Percentiles rank a stretch among this genome's conserved stretches.
Evolutionary conservation across 1,140 invertebrate species (phyloP).

Genomic region (Holcopasites calliopsidis): DNA sequence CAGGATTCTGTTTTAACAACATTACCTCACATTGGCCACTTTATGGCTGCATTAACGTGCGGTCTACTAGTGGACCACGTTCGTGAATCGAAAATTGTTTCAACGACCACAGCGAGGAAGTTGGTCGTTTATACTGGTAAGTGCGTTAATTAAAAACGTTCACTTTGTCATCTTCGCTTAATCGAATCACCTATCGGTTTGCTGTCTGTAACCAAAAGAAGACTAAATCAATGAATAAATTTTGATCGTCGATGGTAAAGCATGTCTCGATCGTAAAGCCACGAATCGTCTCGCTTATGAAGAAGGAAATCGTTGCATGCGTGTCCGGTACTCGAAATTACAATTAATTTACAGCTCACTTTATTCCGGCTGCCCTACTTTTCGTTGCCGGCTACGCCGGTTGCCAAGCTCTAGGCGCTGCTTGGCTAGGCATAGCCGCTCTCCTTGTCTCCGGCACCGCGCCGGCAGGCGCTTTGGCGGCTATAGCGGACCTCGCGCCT

Average conservation of each 20-base stretch:
- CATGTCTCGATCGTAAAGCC: no score
- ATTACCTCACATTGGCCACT: slow-evolving; percentile 82
- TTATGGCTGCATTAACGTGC: slow-evolving; percentile 81
- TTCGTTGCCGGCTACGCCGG: slow-evolving; percentile 83
- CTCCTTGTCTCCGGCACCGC: slow-evolving; percentile 81
- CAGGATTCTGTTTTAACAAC: slow-evolving; percentile 82
- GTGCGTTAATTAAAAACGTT: slow-evolving; percentile 4
- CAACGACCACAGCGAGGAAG: slow-evolving; percentile 82
- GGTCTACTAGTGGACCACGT: slow-evolving; percentile 82
- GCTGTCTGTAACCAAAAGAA: no score
- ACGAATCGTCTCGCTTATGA: no score
- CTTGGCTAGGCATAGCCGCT: slow-evolving; percentile 81
- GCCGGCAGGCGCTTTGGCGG: slow-evolving; percentile 81
- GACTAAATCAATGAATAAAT: no score
- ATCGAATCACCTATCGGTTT: no score
- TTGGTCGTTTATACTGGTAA: slow-evolving; percentile 82
- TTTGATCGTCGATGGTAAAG: no score
- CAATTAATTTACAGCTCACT: slow-evolving; percentile 77
- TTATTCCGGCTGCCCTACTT: slow-evolving; percentile 81
- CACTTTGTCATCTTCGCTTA: no score
- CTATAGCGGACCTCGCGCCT: slow-evolving; percentile 82
- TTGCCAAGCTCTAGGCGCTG: slow-evolving; percentile 82
- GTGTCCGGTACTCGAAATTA: not conserved
- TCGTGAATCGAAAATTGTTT: slow-evolving; percentile 80
- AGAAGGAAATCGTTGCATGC: no score